phyloP scores from a whole-genome alignment of 2,888 invertebrate genomes.

The Agonopterix subpropinquella region DNA sequence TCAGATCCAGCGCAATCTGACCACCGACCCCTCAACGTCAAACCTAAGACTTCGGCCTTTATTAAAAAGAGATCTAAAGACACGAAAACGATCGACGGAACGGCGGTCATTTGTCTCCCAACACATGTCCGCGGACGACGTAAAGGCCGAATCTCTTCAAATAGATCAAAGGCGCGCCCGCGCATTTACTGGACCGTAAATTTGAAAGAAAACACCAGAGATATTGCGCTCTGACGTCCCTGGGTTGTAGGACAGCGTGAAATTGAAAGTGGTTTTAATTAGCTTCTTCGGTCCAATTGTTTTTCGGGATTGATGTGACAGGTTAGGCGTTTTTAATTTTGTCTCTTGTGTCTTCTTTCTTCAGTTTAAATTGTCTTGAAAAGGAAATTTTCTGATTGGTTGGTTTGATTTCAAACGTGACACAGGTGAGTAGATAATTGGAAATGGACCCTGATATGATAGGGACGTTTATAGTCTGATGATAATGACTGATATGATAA shows the following conservation, averaged over 20 bases:
- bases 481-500: too few relatives aligned
- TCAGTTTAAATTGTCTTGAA: too few relatives aligned
- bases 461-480: too few relatives aligned
- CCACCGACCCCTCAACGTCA: too few relatives aligned
- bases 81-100: slow-evolving; percentile 5
- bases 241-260: slow-evolving; percentile 19
- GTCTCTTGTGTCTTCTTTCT: too few relatives aligned
- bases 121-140: slow-evolving; percentile 14
- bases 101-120: slow-evolving; percentile 15
- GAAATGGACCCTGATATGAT: too few relatives aligned
- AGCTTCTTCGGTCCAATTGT: neutral
- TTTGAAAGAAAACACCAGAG: slow-evolving; percentile 37
- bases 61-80: slow-evolving; percentile 7
- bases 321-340: too few relatives aligned
- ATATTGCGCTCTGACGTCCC: slow-evolving; percentile 24
- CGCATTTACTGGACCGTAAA: slow-evolving; percentile 32
- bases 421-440: too few relatives aligned
- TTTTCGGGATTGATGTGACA: too few relatives aligned
- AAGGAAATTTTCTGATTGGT: too few relatives aligned
- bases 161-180: slow-evolving; percentile 42
- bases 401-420: too few relatives aligned
- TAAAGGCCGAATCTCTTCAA: slow-evolving; percentile 24
- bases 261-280: slow-evolving; percentile 24
- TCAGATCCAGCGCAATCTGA: too few relatives aligned
- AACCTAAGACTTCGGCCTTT: neutral